Base-by-base conservation (phyloP, 2,797 vertebrate species). In the Huso huso region DNA sequence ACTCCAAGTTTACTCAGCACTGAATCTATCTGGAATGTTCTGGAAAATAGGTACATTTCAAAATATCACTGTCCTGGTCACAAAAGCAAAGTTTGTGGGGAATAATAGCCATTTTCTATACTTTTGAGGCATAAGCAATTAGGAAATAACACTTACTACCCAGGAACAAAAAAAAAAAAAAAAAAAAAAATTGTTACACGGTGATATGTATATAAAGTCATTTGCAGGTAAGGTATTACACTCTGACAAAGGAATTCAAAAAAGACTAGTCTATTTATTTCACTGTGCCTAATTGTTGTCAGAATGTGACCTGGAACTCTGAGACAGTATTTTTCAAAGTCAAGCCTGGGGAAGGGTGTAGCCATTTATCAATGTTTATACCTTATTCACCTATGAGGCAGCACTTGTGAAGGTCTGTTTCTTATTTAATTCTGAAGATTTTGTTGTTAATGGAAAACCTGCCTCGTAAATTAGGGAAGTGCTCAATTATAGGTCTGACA, bases 321-420 rank as follows among this genome's bases (percentile, higher is more conserved):
- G 87, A 91, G 90, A 91, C 75, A 82, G 87, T 92, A 97, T 97
- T 97, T 95, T 95, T 97, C 93, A 96, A 94, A 95, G 94, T 96
- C 95, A 92, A 87, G 78, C 87, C 86, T 83, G 77, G 82, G 89
- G 86, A 88, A 84, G 84, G 81, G 82, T 77, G 78, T 3, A 6
- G 74, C 79, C 84, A 94, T 97, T 94, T 89, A 92, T 96, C 93
- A 95, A 85, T 65, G 76, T 81, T 89, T 91, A 84, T 88, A 86
- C 88, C 83, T 84, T 86, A 80, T 83, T 83, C 82, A 80, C 81
- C 82, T 81, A 62, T 68, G 75, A 75, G 73, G 78, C 70, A 67
- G 78, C 79, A 90, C 83, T 86, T 84, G 83, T 77, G 86, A 92
- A 92, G 91, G 90, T 91, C 89, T 91, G 87, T 86, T 92, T 92